phyloP scores from a whole-genome alignment of 2,797 vertebrate genomes.

The Pseudotriccus pelzelni region DNA sequence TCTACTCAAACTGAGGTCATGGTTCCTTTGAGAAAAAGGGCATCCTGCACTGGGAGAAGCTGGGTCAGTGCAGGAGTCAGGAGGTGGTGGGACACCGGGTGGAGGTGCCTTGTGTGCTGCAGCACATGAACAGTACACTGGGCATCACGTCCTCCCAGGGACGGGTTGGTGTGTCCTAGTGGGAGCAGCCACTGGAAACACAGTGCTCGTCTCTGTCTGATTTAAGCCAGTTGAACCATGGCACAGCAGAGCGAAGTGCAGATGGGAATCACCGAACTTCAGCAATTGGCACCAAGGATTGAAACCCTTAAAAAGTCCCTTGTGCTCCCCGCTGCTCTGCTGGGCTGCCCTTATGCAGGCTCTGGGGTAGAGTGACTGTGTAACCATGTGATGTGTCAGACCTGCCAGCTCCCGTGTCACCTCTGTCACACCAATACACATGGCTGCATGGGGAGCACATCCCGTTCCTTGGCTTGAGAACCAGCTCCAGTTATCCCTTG shows the following conservation, averaged over 20 bases:
- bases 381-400: accelerated
- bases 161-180: accelerated
- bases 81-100: not conserved
- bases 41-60: not conserved
- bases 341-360: not conserved
- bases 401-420: not conserved
- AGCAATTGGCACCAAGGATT: not conserved
- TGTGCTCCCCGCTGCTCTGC: not conserved
- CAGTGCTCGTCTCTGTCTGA: not conserved
- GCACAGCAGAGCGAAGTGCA: not conserved
- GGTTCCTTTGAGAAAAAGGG: not conserved
- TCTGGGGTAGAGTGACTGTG: accelerated
- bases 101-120: not conserved
- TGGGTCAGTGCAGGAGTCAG: not conserved
- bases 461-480: not conserved
- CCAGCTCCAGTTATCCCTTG: not conserved
- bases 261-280: not conserved
- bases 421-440: not conserved
- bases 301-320: not conserved
- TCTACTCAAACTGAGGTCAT: not conserved
- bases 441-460: not conserved
- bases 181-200: not conserved
- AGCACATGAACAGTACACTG: accelerated
- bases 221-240: not conserved
- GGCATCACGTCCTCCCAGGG: not conserved